Evolutionary conservation across 1,140 invertebrate species (phyloP), one percentile per base, ranked within the genome.

Genomic region (Polypedilum pembai): DNA sequence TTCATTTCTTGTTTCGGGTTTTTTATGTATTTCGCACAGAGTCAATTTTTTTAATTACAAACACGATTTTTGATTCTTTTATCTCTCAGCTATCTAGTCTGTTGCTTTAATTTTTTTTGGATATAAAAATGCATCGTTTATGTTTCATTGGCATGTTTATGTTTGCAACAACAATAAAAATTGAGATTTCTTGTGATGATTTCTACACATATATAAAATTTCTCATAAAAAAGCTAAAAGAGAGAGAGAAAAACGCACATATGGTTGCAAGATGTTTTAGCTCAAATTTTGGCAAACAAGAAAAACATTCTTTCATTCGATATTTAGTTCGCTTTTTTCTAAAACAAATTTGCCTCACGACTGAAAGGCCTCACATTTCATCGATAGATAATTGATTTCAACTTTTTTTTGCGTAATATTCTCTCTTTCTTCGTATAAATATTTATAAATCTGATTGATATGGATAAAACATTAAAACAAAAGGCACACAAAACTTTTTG

Each of bases 1-100:
- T 56, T 56, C 45, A 56, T 56, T 56, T 56, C 45, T 15, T 56
- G 45, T 56, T 15, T 56, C 15, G 24, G 24, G 24, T 66, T 66
- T 18, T 66, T 69, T 69, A 69, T 20, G 17, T 69, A 21, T 69
- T 20, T 69, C 20, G 17, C 18, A 18, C 17, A n/a, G 65, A 18
- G 8, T 21, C 20, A 18, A 18, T 69, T 21, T 69, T 18, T 69
- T 69, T 69, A 69, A 69, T 69, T 69, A 69, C 10, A 69, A 69
- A 69, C 65, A 20, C 65, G 65, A 69, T 69, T 69, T 69, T 18
- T 21, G 65, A 69, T 56, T 15, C n/a, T 56, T 15, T 56, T 45
- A 7, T 45, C n/a, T 56, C 1, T 56, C 15, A n/a, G n/a, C 45
- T 56, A 56, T 12, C n/a, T 56, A n/a, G 45, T 33, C 45, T 56